phyloP scores from a whole-genome alignment of 2,888 invertebrate species.

The Blastobasis adustella region DNA sequence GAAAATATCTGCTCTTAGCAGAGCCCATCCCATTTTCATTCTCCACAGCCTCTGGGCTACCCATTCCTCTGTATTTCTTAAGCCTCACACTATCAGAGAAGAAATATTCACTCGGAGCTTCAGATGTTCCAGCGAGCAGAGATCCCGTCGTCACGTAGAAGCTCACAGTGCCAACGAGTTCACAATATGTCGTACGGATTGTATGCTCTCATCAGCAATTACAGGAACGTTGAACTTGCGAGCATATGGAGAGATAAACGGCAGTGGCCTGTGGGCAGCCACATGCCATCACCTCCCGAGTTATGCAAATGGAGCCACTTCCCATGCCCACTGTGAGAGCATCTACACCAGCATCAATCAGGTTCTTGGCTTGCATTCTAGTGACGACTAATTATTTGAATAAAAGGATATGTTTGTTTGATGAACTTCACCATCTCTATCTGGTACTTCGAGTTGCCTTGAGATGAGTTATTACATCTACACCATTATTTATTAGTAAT shows the following conservation, averaged over 20 bases:
- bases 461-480: conserved; percentile 98
- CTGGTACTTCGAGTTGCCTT: conserved; percentile 97
- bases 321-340: conserved; percentile 99
- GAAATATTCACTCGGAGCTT: conserved; percentile 99
- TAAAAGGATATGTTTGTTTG: conserved; percentile 16
- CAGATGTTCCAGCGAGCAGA: conserved; percentile 96
- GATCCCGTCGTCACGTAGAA: conserved; percentile 99
- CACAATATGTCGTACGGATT: conserved; percentile 62
- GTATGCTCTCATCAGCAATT: conserved; percentile 98
- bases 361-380: conserved; percentile 94
- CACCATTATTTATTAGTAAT: conserved; percentile 95
- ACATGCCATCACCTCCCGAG: conserved; percentile 99
- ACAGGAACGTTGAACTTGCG: conserved; percentile 91
- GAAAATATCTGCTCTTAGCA: conserved; percentile 89
- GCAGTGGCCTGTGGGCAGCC: conserved; percentile 98
- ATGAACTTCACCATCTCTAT: conserved; percentile 48
- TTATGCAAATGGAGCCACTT: conserved; percentile 98
- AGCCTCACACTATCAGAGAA: conserved; percentile 98
- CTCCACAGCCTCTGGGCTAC: conserved; percentile 98
- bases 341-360: conserved; percentile 98
- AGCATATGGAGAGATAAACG: conserved; percentile 95
- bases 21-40: conserved; percentile 87
- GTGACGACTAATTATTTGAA: conserved; percentile 86
- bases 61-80: conserved; percentile 99
- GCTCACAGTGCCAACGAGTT: conserved; percentile 96